Base-by-base conservation (phyloP, 2,888 invertebrate species). In the Drosophila kambysellisi region DNA sequence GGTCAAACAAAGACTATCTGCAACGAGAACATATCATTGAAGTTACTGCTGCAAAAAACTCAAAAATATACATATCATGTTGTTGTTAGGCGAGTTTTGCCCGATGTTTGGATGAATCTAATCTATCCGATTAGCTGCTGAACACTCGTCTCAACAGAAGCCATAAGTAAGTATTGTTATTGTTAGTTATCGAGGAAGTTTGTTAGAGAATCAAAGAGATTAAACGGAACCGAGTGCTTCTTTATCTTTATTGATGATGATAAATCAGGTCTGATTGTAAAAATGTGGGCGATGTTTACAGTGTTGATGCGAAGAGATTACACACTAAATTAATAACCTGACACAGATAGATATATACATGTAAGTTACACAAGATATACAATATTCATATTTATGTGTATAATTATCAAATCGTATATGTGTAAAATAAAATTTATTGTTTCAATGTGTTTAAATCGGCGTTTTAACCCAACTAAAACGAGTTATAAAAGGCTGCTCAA, bases 11-110 rank as follows among this genome's bases (percentile, higher is more conserved):
- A 91, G 92, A 92, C 92, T 92, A 89, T 76, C 91, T 83, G 93
- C 92, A 92, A 92, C 93, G 90, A 88, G 85, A 90, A 92, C 92
- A 92, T 92, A 92, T 92, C 92, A 93, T 82, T 82, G 75, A 91
- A 81, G 77, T 81, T 76, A 87, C 81, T 87, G 89, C 84, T 83
- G 84, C 84, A 63, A 74, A 2, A 2, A 79, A 73, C 84, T 86
- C 68, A 62, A 78, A 62, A 78, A 80, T 30, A 52, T 69, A 76
- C 61, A 78, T 82, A 71, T 71, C 76, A 70, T 11, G n/a, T 63
- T 66, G 53, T 68, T 69, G 66, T 79, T 76, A 64, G 60, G 66
- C 60, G 37, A 51, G 71, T 52, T 70, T 58, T 15, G 46, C 11
- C 50, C 25, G 54, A 48, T 59, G 57, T 37, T 43, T 52, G 35